Conservation (phyloP, 2,888 invertebrate species). For the Brachypterus glaber region DNA sequence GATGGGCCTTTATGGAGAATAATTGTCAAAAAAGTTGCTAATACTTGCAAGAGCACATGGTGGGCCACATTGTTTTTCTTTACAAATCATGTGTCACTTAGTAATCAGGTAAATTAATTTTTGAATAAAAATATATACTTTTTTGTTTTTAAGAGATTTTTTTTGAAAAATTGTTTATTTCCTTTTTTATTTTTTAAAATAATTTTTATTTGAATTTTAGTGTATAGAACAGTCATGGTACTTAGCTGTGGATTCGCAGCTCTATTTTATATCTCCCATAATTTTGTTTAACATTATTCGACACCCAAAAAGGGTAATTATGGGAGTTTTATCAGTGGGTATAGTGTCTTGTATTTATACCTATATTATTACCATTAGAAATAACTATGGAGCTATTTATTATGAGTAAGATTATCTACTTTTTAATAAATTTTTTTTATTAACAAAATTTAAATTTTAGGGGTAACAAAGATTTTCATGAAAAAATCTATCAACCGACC, state of each 20-base stretch:
- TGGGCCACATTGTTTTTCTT: slow-evolving; percentile 39
- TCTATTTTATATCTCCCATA: slow-evolving; percentile 46
- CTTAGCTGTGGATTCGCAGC: slow-evolving; percentile 49
- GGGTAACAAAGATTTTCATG: slow-evolving; percentile 6
- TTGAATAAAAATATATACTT: too few species aligned
- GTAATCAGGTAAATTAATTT: slow-evolving; percentile 29
- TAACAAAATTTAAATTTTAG: slow-evolving; percentile 10
- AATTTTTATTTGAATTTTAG: slow-evolving; percentile 18
- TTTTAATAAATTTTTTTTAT: background rate
- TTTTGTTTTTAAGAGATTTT: too few species aligned
- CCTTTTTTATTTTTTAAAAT: slow-evolving; percentile 32
- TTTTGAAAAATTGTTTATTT: too few species aligned
- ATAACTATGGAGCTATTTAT: slow-evolving; percentile 17
- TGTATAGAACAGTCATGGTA: slow-evolving; percentile 52
- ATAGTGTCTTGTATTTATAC: slow-evolving; percentile 12
- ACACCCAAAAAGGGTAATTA: slow-evolving; percentile 4
- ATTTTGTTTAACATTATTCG: background rate
- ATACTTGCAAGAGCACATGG: slow-evolving; percentile 36
- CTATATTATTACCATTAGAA: slow-evolving; percentile 15
- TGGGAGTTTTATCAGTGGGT: background rate
- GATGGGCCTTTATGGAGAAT: slow-evolving; percentile 43
- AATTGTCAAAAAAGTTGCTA: slow-evolving; percentile 17
- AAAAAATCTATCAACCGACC: slow-evolving; percentile 12
- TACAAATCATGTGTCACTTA: slow-evolving; percentile 35
- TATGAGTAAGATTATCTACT: slow-evolving; percentile 16